Base-by-base conservation (phyloP, 2,797 vertebrate species). In the Hipposideros larvatus region DNA sequence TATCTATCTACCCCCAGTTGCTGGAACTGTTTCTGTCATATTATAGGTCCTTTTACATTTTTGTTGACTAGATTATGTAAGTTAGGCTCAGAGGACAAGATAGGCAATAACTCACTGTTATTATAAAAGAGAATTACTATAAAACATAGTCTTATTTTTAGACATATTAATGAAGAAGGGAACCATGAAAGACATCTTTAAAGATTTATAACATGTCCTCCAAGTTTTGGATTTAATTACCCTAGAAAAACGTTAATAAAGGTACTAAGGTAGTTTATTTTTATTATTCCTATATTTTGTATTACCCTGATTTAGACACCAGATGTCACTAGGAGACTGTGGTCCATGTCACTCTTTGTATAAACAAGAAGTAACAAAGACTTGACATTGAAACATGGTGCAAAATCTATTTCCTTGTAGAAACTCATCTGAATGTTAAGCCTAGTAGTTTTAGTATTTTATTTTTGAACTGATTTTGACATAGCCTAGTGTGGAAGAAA, bases 261-360 rank as follows among this genome's bases (percentile, higher is more conserved):
- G 55, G 7, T 28, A 34, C 18, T 6, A 37, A 71, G 4, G 41
- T 61, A 15, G 24, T 94, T 70, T 24, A 18, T 73, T 78, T 92
- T 46, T 55, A 43, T 75, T 77, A 21, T 75, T 87, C 9, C 61
- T 51, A 7, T 5, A 13, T 43, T 75, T 73, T 80, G 73, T 87
- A 91, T 78, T 94, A 93, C 84, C 75, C 31, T 4, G 22, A 68
- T 48, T 7, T 11, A 28, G 70, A 84, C 97, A 95, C 97, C 85
- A 98, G 97, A 59, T 93, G 97, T 87, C 97, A 82, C 65, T 84
- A 87, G 8, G 11, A 90, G 91, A 96, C 95, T 48, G 16, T 73
- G 11, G 28, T 61, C 28, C 26, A 10, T 16, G 22, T 9, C 13
- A 2, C 7, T 82, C 4, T 78, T 82, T n/a, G 24, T 21, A 1